Evolutionary conservation across 2,113 vertebrate genomes (phyloP).

Genomic region (Sialia sialis): DNA sequence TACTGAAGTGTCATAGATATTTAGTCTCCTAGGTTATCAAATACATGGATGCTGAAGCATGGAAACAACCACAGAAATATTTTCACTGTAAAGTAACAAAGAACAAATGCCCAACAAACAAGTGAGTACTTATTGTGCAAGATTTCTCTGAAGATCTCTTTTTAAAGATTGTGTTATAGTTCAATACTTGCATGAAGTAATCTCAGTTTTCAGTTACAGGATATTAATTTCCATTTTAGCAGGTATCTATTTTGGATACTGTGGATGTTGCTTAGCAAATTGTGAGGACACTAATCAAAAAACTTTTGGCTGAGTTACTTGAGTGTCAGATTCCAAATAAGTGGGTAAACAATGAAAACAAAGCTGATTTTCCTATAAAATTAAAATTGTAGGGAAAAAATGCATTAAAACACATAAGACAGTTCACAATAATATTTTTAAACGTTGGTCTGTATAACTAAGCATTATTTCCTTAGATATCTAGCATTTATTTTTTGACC

Average conservation of each 20-base stretch:
- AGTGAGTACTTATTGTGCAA: background rate
- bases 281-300: background rate
- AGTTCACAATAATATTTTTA: background rate
- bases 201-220: background rate
- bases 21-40: background rate
- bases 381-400: background rate
- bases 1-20: background rate
- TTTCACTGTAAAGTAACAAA: background rate
- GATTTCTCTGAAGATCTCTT: background rate
- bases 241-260: background rate
- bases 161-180: background rate
- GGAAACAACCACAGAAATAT: background rate
- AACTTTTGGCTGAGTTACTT: background rate
- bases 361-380: background rate
- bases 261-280: background rate
- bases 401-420: background rate
- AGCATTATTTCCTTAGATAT: background rate
- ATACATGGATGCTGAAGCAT: background rate
- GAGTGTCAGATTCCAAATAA: background rate
- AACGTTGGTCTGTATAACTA: background rate
- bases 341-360: background rate
- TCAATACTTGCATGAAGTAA: slow-evolving; percentile 10
- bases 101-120: background rate
- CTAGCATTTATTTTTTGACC: background rate
- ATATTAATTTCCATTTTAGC: slow-evolving; percentile 45